Evolutionary conservation across 2,797 vertebrate genomes (phyloP).

Genomic region (Petrocephalus sullivani): DNA sequence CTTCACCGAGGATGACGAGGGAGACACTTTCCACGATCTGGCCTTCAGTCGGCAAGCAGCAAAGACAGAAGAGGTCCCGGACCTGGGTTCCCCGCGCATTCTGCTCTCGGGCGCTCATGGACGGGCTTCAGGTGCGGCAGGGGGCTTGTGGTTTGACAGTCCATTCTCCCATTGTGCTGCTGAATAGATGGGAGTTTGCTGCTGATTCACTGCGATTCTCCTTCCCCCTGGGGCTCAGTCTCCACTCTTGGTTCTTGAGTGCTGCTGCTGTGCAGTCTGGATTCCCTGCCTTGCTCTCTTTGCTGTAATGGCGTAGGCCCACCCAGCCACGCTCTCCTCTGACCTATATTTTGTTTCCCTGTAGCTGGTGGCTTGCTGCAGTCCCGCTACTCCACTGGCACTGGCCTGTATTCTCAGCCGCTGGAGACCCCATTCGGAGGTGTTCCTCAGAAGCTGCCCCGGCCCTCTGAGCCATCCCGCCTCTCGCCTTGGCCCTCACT

Average conservation of each 20-base stretch:
- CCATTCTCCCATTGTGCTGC: not conserved
- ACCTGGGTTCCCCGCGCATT: slow-evolving; percentile 67
- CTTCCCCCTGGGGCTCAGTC: not conserved
- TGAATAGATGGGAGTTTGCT: no score
- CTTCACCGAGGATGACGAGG: slow-evolving; percentile 80
- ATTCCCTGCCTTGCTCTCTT: not conserved
- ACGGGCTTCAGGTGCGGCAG: slow-evolving; percentile 39
- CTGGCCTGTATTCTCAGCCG: slow-evolving; percentile 51
- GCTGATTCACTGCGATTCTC: not conserved
- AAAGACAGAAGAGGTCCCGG: slow-evolving; percentile 55
- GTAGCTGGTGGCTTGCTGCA: slow-evolving; percentile 76
- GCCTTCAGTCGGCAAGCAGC: slow-evolving; percentile 38
- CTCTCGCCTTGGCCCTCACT: slow-evolving; percentile 51
- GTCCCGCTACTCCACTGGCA: slow-evolving; percentile 57
- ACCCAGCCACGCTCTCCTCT: not conserved
- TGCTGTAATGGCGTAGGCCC: not conserved
- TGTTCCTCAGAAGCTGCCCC: slow-evolving; percentile 39
- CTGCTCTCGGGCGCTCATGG: slow-evolving; percentile 57
- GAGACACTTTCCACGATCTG: slow-evolving; percentile 63
- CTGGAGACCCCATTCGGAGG: slow-evolving; percentile 45
- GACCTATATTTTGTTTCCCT: not conserved
- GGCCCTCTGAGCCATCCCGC: slow-evolving; percentile 25
- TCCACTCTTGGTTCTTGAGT: not conserved
- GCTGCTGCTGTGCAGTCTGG: not conserved
- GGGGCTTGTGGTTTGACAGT: not conserved